Evolutionary conservation across 2,797 vertebrate genomes (phyloP), one percentile per base, ranked within the genome.

Genomic region (Sphenopsis melanotis): DNA sequence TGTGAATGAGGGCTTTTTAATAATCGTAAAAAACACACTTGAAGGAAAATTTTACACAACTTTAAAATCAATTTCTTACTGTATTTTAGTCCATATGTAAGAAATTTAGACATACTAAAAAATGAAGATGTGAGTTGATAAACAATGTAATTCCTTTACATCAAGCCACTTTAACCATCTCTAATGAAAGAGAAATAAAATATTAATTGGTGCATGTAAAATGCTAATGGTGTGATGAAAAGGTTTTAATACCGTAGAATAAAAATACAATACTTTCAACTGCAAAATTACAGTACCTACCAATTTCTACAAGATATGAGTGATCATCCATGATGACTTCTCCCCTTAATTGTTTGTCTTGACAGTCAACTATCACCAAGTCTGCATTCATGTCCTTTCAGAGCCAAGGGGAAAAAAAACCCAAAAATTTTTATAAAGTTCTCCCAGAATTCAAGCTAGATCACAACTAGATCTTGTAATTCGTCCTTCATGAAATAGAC

Each of bases 231-330:
- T 37, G 29, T 78, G 29, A 65, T 32, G 16, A 89, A 29, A 24
- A 15, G 30, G 3, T 53, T 46, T 89, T 36, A 83, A 87, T 70
- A 46, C 15, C 64, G 24, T 2, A 61, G 17, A 90, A 75, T 26
- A 12, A 53, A 91, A 89, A 76, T 44, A 59, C 46, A 60, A n/a
- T 42, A 56, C 15, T 88, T 94, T 42, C 24, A 77, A 41, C 7
- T 20, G 26, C 64, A 95, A 78, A 93, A 93, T 71, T 70, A 56
- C 36, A 56, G 12, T 83, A 98, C 99, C 98, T 97, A 99, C 99
- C 96, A 92, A 99, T 75, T 96, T 98, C 97, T 49, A 99, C 81
- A 92, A 99, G 97, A 96, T 99, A 99, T 0, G 98, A 99, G 97
- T 98, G 96, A 89, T 99, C 98, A 77, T 98, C 98, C 79, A 99